Evolutionary conservation across 2,888 invertebrate species (phyloP).

Genomic region (Cephus spinipes): DNA sequence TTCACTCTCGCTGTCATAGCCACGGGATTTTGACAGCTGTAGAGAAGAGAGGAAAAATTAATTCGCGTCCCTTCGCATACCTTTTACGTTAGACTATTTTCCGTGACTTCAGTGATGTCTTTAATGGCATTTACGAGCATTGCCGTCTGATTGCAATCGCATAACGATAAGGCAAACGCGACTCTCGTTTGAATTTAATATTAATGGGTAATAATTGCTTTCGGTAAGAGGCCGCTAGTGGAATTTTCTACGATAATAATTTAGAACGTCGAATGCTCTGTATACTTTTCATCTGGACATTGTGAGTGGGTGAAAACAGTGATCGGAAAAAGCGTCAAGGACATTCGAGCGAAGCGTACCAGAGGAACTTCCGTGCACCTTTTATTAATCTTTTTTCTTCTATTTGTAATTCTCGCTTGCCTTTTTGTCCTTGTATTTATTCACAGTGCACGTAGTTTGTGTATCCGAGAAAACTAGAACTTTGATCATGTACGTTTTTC

Average conservation of each 20-base stretch:
- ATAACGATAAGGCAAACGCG: background rate
- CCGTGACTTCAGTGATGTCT: background rate
- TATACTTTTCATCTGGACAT: background rate
- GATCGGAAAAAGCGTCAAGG: conserved; percentile 8
- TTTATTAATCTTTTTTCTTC: background rate
- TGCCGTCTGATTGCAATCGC: background rate
- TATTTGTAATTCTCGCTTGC: background rate
- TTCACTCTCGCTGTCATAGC: conserved; percentile 7
- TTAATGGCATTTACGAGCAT: background rate
- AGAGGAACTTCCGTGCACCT: background rate
- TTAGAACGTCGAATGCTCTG: background rate
- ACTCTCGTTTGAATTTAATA: background rate
- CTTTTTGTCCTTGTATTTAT: background rate
- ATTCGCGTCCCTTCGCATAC: background rate
- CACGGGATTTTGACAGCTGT: conserved; percentile 8
- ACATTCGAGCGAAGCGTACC: background rate
- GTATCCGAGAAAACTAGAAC: background rate
- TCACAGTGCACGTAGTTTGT: background rate
- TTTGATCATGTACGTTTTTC: background rate
- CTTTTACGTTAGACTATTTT: background rate
- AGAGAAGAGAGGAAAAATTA: background rate
- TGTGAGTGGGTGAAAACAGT: conserved; percentile 2
- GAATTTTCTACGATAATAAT: background rate
- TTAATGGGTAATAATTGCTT: background rate
- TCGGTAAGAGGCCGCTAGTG: background rate